These are phyloP conservation scores for Ennomos fuscantarius DNA, from an alignment of 2,888 invertebrate species.

Conservation along the genomic window DNA sequence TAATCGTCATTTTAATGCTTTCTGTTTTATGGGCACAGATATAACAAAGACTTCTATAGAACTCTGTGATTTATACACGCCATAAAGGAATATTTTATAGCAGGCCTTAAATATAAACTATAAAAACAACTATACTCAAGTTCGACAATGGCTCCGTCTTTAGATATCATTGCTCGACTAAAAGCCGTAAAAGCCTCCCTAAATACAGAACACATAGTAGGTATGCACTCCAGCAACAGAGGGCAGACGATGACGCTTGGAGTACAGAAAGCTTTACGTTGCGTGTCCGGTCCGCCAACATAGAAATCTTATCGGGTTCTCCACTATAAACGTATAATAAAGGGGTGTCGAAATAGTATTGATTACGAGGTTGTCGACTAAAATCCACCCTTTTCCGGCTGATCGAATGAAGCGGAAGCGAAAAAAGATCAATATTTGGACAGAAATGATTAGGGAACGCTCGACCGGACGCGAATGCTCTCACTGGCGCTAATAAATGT, in stretches of 20 bases:
- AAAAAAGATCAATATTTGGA: constrained; percentile 83
- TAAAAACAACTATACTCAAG: constrained; percentile 33
- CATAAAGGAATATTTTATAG: constrained; percentile 49
- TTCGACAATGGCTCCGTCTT: constrained; percentile 28
- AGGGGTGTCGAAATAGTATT: constrained; percentile 65
- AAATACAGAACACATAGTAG: too few relatives aligned
- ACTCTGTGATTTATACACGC: constrained; percentile 56
- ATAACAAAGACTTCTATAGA: constrained; percentile 55
- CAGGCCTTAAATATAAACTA: constrained; percentile 38
- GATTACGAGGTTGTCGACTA: constrained; percentile 63
- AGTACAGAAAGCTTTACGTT: constrained; percentile 9
- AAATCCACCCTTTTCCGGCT: constrained; percentile 71
- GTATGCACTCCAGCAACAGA: constrained; percentile 10
- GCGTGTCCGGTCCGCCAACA: constrained; percentile 30
- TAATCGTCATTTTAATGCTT: constrained; percentile 61
- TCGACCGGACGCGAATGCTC: constrained; percentile 74
- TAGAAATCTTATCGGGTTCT: constrained; percentile 33
- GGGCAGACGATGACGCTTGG: not conserved
- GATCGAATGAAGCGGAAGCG: constrained; percentile 69
- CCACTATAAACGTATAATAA: constrained; percentile 43
- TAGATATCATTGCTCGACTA: constrained; percentile 13
- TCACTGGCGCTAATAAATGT: constrained; percentile 71
- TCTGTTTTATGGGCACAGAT: constrained; percentile 58
- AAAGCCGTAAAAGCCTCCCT: not conserved
- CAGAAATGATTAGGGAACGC: constrained; percentile 75